These are phyloP conservation scores for Riptortus pedestris DNA, from an alignment of 1,140 invertebrate genomes.

Conservation along the genomic window DNA sequence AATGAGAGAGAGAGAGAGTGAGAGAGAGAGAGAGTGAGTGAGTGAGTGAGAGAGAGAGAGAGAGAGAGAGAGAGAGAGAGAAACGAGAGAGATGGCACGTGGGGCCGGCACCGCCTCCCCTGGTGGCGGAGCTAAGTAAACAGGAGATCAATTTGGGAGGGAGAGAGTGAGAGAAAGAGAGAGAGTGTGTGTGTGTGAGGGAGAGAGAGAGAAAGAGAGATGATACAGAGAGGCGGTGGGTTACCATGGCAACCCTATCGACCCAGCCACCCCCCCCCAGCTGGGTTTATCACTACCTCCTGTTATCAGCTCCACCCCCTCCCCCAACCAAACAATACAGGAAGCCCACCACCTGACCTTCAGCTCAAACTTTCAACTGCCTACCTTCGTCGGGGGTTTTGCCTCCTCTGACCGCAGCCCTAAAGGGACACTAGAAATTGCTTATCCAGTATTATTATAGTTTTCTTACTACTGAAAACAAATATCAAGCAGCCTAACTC, in stretches of 20 bases:
- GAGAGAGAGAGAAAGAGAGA: not conserved
- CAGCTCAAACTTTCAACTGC: no score
- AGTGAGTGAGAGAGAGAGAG: slow-evolving; percentile 2
- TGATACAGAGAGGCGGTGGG: not conserved
- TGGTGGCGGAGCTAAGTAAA: not conserved
- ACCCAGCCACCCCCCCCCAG: not conserved
- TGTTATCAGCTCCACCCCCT: not conserved
- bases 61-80: slow-evolving; percentile 7
- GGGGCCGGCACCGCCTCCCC: no score
- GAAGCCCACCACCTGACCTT: not conserved
- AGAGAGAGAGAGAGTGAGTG: slow-evolving; percentile 2
- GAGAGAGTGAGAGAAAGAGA: not conserved
- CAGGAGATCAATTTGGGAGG: not conserved
- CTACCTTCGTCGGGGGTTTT: not conserved
- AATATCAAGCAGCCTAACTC: no score
- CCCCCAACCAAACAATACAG: not conserved
- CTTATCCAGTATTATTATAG: no score
- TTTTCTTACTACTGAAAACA: no score
- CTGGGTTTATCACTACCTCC: not conserved
- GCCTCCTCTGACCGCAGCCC: no score
- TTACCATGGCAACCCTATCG: slow-evolving; percentile 8
- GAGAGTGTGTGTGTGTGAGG: not conserved
- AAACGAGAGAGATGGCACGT: not conserved
- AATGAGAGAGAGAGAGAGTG: not conserved
- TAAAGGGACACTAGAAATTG: no score